phyloP scores from a whole-genome alignment of 2,888 invertebrate species.

The Leptinotarsa tumamoca region DNA sequence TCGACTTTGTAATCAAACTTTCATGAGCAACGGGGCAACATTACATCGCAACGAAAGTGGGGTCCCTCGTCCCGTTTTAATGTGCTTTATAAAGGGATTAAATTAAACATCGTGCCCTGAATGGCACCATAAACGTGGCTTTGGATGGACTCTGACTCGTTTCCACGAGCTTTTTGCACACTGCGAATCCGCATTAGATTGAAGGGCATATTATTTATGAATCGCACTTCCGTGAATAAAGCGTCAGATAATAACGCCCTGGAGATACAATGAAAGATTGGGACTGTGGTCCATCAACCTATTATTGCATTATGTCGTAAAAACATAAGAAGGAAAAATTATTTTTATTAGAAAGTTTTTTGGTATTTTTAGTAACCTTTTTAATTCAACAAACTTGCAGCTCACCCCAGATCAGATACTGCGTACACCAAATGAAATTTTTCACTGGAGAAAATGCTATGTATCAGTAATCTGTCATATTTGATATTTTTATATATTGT shows the following conservation, averaged over 20 bases:
- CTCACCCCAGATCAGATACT: no score
- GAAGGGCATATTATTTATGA: background rate
- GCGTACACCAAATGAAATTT: no score
- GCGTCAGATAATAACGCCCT: background rate
- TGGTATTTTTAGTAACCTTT: no score
- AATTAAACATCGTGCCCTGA: conserved; percentile 11
- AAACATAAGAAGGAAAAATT: no score
- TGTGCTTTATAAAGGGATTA: conserved; percentile 11
- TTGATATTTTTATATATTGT: no score
- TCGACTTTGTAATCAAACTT: conserved; percentile 15
- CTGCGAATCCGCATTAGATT: background rate
- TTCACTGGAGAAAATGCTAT: no score
- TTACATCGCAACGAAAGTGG: conserved; percentile 7
- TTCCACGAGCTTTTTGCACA: conserved; percentile 3
- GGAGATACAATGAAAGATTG: background rate
- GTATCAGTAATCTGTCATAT: no score
- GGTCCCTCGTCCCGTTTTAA: conserved; percentile 7
- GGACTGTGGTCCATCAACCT: background rate
- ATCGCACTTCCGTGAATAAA: background rate
- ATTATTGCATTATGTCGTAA: no score
- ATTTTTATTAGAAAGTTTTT: no score
- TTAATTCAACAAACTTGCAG: no score
- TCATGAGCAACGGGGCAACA: background rate
- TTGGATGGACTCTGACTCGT: background rate
- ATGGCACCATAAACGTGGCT: background rate